These are phyloP conservation scores for Leptura quadrifasciata DNA, from an alignment of 2,888 invertebrate genomes.

Conservation along the genomic window DNA sequence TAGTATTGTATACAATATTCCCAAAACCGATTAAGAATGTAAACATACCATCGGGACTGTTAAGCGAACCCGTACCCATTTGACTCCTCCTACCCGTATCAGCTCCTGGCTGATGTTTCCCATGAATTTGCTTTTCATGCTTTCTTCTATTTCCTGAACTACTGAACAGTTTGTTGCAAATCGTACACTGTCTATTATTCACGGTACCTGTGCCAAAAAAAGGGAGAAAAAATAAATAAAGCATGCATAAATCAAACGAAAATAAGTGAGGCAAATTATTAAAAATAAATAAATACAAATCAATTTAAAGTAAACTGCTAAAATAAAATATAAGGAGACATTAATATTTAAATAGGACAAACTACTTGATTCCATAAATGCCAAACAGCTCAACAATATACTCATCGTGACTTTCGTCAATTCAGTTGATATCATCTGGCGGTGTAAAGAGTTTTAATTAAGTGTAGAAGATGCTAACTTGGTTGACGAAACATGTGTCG, in stretches of 20 bases:
- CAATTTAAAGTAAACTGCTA: too few relatives aligned
- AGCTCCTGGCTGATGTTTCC: slow-evolving; percentile 45
- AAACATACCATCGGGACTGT: slow-evolving; percentile 33
- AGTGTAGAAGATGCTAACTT: too few relatives aligned
- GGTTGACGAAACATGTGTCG: too few relatives aligned
- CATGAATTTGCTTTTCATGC: slow-evolving; percentile 64
- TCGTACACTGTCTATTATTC: slow-evolving; percentile 60
- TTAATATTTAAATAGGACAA: too few relatives aligned
- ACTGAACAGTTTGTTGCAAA: slow-evolving; percentile 67
- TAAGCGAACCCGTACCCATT: slow-evolving; percentile 39
- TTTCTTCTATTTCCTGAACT: slow-evolving; percentile 65
- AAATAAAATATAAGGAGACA: too few relatives aligned
- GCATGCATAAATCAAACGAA: slow-evolving; percentile 43
- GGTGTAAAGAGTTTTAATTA: too few relatives aligned
- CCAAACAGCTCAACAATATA: too few relatives aligned
- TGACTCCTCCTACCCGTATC: slow-evolving; percentile 18
- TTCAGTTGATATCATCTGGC: too few relatives aligned
- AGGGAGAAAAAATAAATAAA: slow-evolving; percentile 47
- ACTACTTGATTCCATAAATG: too few relatives aligned
- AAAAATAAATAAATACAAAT: slow-evolving; percentile 15
- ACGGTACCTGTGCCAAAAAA: slow-evolving; percentile 41
- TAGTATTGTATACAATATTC: not conserved
- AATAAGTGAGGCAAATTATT: not conserved
- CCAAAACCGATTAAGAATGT: slow-evolving; percentile 12
- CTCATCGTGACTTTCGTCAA: too few relatives aligned